A percentile compares a stretch with the other conserved stretches of the same genome.
Conservation (phyloP, 2,888 invertebrate species). For the Notocelia uddmanniana region DNA sequence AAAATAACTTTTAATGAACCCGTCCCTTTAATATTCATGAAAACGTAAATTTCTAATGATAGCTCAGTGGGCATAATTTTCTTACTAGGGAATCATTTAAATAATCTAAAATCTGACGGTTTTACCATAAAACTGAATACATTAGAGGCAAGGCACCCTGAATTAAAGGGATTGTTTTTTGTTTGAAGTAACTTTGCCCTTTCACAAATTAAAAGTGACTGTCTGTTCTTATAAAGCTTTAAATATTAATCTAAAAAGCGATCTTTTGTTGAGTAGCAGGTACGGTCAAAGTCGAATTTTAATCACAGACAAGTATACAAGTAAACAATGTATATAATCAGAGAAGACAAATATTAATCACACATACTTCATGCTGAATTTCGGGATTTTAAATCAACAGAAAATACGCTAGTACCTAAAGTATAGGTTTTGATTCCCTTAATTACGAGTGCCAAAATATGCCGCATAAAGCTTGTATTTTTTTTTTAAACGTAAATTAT, state of each 20-base stretch:
- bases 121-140: slow-evolving; percentile 44
- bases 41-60: slow-evolving; percentile 59
- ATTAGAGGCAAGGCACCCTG: slow-evolving; percentile 22
- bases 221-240: slow-evolving; percentile 2
- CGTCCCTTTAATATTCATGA: slow-evolving; percentile 67
- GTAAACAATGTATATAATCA: too few species aligned
- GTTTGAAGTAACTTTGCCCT: slow-evolving; percentile 33
- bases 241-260: neutral
- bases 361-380: too few species aligned
- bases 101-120: slow-evolving; percentile 51
- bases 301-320: neutral
- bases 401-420: too few species aligned
- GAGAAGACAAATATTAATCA: too few species aligned
- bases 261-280: neutral
- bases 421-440: too few species aligned
- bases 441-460: too few species aligned
- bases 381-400: too few species aligned
- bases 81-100: slow-evolving; percentile 50
- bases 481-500: too few species aligned
- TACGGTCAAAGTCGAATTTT: neutral
- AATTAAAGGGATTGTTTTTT: slow-evolving; percentile 42
- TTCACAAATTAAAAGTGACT: slow-evolving; percentile 21
- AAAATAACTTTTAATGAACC: slow-evolving; percentile 69
- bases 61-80: slow-evolving; percentile 51
- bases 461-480: too few species aligned